Evolutionary conservation across 1,140 invertebrate species (phyloP).

Genomic region (Ostrea denselamellosa): DNA sequence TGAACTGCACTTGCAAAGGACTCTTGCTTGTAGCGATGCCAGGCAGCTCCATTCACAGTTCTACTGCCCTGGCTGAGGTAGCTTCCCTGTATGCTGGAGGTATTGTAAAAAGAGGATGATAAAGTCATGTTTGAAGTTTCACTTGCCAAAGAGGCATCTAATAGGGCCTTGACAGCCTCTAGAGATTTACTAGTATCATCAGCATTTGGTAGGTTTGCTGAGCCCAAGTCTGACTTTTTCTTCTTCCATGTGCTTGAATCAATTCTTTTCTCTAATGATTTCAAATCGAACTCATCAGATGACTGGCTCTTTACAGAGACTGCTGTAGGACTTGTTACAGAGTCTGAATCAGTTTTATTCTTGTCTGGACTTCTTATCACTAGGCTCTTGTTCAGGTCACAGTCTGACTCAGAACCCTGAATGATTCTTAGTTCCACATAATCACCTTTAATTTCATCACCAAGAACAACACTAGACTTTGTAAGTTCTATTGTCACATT

Average conservation of each 20-base stretch:
- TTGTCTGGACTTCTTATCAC: constrained; percentile 19
- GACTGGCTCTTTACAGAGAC: constrained; percentile 33
- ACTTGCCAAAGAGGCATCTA: constrained; percentile 52
- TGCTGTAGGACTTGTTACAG: background rate
- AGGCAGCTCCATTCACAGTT: constrained; percentile 17
- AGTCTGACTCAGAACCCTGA: constrained; percentile 29
- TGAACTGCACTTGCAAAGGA: constrained; percentile 48
- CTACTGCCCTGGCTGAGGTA: constrained; percentile 49
- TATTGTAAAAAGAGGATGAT: constrained; percentile 13
- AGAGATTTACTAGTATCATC: constrained; percentile 72
- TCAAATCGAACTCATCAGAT: constrained; percentile 47
- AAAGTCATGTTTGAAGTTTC: constrained; percentile 30
- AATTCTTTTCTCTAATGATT: constrained; percentile 56
- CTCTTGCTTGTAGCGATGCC: constrained; percentile 52
- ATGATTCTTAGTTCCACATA: constrained; percentile 32
- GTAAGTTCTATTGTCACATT: background rate
- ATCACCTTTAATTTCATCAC: constrained; percentile 38
- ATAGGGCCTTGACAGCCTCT: constrained; percentile 51
- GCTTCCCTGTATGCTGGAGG: constrained; percentile 51
- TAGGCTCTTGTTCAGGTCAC: constrained; percentile 35
- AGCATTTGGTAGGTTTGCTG: constrained; percentile 66
- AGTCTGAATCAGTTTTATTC: constrained; percentile 31
- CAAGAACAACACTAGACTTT: background rate
- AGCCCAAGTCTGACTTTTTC: constrained; percentile 65
- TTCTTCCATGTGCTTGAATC: constrained; percentile 72